Conservation (phyloP, 2,797 vertebrate species). For the Alcedo atthis region DNA sequence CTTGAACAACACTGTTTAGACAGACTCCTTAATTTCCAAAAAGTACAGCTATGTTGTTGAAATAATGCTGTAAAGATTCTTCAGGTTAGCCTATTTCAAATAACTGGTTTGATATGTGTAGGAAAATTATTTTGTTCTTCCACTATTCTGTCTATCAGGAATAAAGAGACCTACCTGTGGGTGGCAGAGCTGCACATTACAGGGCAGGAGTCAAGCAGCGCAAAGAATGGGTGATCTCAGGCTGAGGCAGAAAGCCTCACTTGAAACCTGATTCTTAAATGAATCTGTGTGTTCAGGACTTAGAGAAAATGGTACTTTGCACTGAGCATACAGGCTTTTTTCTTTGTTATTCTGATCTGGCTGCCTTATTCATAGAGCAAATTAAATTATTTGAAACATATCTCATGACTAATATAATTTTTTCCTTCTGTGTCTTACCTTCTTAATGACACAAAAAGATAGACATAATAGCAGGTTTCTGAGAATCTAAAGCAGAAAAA, state of each 20-base stretch:
- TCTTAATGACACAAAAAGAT: neutral
- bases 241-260: neutral
- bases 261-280: neutral
- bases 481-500: neutral
- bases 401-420: neutral
- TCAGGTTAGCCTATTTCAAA: neutral
- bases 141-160: neutral
- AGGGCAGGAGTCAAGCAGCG: neutral
- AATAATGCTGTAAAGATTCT: neutral
- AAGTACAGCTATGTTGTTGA: neutral
- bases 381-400: neutral
- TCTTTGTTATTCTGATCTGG: neutral
- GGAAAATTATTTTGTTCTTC: neutral
- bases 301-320: neutral
- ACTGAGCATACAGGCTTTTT: neutral
- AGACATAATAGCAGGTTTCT: neutral
- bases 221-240: neutral
- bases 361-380: neutral
- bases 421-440: neutral
- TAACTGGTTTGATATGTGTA: neutral
- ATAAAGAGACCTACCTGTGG: neutral
- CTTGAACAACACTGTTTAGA: neutral
- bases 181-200: constrained; percentile 35
- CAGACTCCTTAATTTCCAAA: neutral
- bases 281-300: neutral